A percentile compares a stretch with the other conserved stretches of the same genome.
phyloP scores from a whole-genome alignment of 1,140 invertebrate genomes.

The Harlomillsia oculata region DNA sequence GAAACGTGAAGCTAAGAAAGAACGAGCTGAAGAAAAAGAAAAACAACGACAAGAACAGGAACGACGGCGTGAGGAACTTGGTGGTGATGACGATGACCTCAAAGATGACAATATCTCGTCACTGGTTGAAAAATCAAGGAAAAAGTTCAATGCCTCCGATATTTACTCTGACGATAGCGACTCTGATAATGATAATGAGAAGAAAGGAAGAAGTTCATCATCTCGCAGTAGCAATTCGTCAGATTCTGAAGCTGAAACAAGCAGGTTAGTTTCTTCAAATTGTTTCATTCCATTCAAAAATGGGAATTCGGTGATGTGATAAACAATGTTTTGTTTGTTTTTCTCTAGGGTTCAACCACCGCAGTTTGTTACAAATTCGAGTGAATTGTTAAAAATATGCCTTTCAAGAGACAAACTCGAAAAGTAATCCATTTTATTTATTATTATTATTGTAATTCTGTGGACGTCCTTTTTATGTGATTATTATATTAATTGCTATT shows the following conservation, averaged over 20 bases:
- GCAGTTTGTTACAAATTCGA: too few relatives aligned
- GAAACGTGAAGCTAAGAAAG: slow-evolving; percentile 68
- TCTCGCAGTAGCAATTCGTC: slow-evolving; percentile 44
- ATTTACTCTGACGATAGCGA: slow-evolving; percentile 93
- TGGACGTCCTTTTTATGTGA: too few relatives aligned
- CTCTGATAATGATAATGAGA: slow-evolving; percentile 56
- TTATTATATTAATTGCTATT: slow-evolving; percentile 4
- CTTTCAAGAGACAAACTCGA: too few relatives aligned
- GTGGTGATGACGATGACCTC: slow-evolving; percentile 44
- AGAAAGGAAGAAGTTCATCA: slow-evolving; percentile 30
- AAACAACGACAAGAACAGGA: slow-evolving; percentile 41
- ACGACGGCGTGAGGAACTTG: slow-evolving; percentile 40
- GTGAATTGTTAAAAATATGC: too few relatives aligned
- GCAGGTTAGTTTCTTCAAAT: slow-evolving; percentile 40
- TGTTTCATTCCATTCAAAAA: too few relatives aligned
- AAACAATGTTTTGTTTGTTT: too few relatives aligned
- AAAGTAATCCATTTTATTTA: too few relatives aligned
- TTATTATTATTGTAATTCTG: too few relatives aligned
- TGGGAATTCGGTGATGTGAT: too few relatives aligned
- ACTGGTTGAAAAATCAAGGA: slow-evolving; percentile 43
- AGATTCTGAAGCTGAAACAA: slow-evolving; percentile 42
- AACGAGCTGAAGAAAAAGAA: slow-evolving; percentile 54
- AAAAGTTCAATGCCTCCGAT: slow-evolving; percentile 80
- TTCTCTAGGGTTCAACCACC: too few relatives aligned
- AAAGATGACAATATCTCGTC: slow-evolving; percentile 44